These are phyloP conservation scores for Perca schrenkii DNA, from an alignment of 2,113 vertebrate genomes.

Conservation along the genomic window DNA sequence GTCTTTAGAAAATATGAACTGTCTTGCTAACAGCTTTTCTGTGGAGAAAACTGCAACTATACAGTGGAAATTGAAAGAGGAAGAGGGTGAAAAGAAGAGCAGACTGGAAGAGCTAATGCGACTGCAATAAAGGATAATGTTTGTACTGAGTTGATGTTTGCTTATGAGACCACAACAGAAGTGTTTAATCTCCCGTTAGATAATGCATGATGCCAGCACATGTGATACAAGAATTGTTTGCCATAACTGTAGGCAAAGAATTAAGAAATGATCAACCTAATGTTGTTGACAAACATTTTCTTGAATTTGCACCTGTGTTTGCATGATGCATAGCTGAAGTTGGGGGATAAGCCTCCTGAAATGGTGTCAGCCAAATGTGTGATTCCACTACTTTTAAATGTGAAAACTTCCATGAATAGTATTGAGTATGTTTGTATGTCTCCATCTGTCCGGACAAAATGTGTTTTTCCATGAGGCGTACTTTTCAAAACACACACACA, in stretches of 20 bases:
- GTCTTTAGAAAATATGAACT: not conserved
- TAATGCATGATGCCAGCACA: constrained; percentile 21
- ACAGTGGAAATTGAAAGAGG: constrained; percentile 42
- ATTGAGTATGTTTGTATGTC: constrained; percentile 49
- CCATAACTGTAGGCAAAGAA: not conserved
- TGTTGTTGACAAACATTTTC: constrained; percentile 14
- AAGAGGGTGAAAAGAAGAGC: constrained; percentile 45
- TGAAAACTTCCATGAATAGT: constrained; percentile 1
- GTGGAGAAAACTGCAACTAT: constrained; percentile 12
- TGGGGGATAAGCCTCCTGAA: constrained; percentile 26
- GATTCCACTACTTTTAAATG: not conserved
- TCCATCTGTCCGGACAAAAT: constrained; percentile 48
- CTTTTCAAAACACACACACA: constrained; percentile 5
- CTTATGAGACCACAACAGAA: constrained; percentile 23
- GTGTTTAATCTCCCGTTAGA: constrained; percentile 34
- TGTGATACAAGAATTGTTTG: constrained; percentile 10
- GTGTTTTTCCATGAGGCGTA: constrained; percentile 21
- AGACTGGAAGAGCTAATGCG: constrained; percentile 34
- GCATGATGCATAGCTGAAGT: not conserved
- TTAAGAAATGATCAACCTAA: not conserved
- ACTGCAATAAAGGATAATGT: constrained; percentile 27
- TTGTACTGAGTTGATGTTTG: constrained; percentile 37
- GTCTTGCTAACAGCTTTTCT: constrained; percentile 26
- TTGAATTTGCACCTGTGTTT: constrained; percentile 30
- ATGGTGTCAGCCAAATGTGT: constrained; percentile 7